Percentiles rank a stretch among this genome's conserved stretches.
Evolutionary conservation across 2,113 vertebrate genomes (phyloP).

Genomic region (Laticauda laticaudata): DNA sequence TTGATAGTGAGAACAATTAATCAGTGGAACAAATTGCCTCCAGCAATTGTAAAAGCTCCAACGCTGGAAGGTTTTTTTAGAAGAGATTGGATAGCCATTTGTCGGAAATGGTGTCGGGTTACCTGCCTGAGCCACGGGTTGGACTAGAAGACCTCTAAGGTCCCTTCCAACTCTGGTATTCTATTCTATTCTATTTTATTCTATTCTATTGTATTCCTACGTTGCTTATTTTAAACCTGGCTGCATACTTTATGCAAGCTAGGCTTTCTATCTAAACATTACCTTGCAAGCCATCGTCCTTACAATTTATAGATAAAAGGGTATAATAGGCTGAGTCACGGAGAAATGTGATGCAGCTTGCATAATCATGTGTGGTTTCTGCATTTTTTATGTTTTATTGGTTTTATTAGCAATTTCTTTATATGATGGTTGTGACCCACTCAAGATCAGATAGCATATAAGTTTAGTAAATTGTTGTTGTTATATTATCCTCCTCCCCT

Average conservation of each 20-base stretch:
- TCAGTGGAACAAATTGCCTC: too few relatives aligned
- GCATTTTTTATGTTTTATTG: neutral
- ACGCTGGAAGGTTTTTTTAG: too few relatives aligned
- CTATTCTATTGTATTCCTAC: too few relatives aligned
- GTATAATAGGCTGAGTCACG: neutral
- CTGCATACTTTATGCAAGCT: neutral
- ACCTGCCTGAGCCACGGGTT: too few relatives aligned
- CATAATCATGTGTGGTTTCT: neutral
- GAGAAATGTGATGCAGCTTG: neutral
- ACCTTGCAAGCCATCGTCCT: neutral
- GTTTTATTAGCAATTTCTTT: neutral
- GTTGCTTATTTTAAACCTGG: neutral
- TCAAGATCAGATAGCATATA: neutral
- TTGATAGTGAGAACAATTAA: too few relatives aligned
- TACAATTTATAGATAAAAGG: neutral
- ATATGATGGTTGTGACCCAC: neutral
- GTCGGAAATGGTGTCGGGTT: too few relatives aligned
- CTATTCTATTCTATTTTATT: too few relatives aligned
- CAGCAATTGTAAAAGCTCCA: too few relatives aligned
- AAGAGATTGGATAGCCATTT: too few relatives aligned
- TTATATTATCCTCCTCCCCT: neutral
- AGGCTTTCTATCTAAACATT: neutral
- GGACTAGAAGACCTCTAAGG: too few relatives aligned
- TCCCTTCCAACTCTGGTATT: too few relatives aligned
- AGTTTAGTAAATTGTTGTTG: neutral